Percentiles rank a stretch among this genome's conserved stretches.
These are phyloP conservation scores for Cyrtonyx montezumae DNA, from an alignment of 2,113 vertebrate species.

Conservation along the genomic window DNA sequence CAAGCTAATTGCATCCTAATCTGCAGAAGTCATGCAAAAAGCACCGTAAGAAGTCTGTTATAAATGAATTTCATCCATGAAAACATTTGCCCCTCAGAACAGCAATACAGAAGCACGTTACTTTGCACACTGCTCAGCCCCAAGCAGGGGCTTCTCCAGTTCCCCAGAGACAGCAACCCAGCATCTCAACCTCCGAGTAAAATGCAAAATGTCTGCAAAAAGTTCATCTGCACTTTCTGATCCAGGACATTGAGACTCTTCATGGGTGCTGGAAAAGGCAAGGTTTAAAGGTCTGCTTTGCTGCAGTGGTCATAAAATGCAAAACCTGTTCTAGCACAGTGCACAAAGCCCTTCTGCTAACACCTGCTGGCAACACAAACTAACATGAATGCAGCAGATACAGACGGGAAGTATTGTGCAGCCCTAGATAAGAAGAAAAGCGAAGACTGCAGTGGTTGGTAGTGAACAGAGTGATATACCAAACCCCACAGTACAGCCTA, in stretches of 20 bases:
- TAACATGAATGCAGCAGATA: not conserved
- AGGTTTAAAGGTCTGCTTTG: not conserved
- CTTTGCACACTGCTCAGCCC: not conserved
- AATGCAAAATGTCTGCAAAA: not conserved
- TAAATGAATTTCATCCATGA: not conserved
- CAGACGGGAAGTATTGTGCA: not conserved
- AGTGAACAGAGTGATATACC: not conserved
- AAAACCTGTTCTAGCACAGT: not conserved
- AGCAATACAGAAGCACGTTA: accelerated
- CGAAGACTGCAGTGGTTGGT: not conserved
- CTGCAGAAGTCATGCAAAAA: not conserved
- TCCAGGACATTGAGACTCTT: not conserved
- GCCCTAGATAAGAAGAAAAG: not conserved
- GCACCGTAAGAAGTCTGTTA: not conserved
- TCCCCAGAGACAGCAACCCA: not conserved
- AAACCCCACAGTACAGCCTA: not conserved
- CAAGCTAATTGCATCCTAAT: not conserved
- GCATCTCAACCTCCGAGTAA: not conserved
- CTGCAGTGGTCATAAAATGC: not conserved
- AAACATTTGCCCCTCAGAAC: not conserved
- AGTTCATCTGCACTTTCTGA: accelerated
- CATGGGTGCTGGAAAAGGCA: not conserved
- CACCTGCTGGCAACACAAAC: not conserved
- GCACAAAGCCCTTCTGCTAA: not conserved
- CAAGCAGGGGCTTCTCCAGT: accelerated